Base-by-base conservation (phyloP, 2,888 invertebrate species). In the Leptopilina syphax region DNA sequence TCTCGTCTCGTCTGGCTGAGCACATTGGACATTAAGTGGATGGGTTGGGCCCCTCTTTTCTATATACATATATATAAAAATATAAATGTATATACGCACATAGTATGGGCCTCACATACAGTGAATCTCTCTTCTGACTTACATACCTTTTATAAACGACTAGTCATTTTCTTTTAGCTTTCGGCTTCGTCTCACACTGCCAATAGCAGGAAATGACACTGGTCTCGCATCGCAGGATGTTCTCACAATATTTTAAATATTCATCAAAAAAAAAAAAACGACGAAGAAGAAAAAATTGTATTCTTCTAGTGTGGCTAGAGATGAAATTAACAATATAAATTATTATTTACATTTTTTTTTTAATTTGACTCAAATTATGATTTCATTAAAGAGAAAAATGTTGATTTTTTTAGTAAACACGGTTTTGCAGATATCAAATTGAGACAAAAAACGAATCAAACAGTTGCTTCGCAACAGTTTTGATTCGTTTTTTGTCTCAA, bases 121-220 rank as follows among this genome's bases (percentile, higher is more conserved):
- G 63, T 63, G 66, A 73, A 66, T 66, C 65, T 76, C 63, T 79
- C 57, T 82, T 79, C 73, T 68, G 81, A 79, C 54, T 76, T 47
- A 68, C 57, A 63, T 50, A 70, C n/a, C 67, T 73, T 50, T 10
- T 54, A 73, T 57, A 73, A 73, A 57, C 76, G 77, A 83, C 80
- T 79, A 73, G 82, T 76, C 81, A 83, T 82, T 82, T 81, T 79
- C 84, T 80, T 44, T 80, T 80, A 80, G 81, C 81, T 83, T 83
- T 84, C 79, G 82, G 83, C 79, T 81, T 79, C 83, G 78, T 54
- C 34, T 73, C n/a, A 73, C 27, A 57, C 73, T 73, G 44, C 82
- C 81, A 82, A 83, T 84, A 82, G 82, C 84, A 83, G 82, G 84
- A 84, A 84, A 79, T 84, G 82, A 84, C 82, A 81, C 81, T 78